Conservation (phyloP, 2,113 vertebrate species). For the Triplophysa rosa region DNA sequence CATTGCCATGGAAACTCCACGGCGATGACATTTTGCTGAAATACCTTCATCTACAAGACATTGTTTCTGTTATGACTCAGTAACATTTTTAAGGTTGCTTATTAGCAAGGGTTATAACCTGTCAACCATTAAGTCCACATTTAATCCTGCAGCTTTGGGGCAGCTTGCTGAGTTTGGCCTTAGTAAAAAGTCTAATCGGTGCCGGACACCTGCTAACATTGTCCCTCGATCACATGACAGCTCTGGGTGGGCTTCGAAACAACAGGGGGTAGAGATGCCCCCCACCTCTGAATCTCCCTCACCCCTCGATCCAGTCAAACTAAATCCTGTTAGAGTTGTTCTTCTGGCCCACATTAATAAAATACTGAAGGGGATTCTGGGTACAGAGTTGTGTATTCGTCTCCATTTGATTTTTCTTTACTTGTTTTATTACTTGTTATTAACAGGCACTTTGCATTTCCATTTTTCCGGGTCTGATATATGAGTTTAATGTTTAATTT, state of each 20-base stretch:
- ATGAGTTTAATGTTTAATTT: constrained; percentile 11
- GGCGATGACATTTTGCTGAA: background rate
- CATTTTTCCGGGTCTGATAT: background rate
- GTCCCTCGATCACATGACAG: constrained; percentile 62
- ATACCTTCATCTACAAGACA: background rate
- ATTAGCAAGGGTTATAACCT: constrained; percentile 51
- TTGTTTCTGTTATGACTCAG: constrained; percentile 5
- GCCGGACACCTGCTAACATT: constrained; percentile 60
- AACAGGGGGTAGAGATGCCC: constrained; percentile 33
- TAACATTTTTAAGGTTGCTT: background rate
- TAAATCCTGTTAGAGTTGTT: constrained; percentile 72
- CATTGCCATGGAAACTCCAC: constrained; percentile 44
- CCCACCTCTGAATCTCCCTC: constrained; percentile 38
- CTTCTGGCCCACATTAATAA: constrained; percentile 59
- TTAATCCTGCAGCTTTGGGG: constrained; percentile 62
- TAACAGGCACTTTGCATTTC: background rate
- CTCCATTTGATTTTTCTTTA: background rate
- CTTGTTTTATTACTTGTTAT: background rate
- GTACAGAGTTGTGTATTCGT: background rate
- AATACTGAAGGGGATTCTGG: constrained; percentile 55
- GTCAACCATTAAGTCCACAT: constrained; percentile 53
- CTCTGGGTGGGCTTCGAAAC: background rate
- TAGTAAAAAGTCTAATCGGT: constrained; percentile 53
- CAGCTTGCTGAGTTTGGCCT: constrained; percentile 39
- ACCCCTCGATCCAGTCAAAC: constrained; percentile 41